A percentile compares a stretch with the other conserved stretches of the same genome.
Evolutionary conservation across 2,888 invertebrate genomes (phyloP).

Genomic region (Mallateleia sp.): DNA sequence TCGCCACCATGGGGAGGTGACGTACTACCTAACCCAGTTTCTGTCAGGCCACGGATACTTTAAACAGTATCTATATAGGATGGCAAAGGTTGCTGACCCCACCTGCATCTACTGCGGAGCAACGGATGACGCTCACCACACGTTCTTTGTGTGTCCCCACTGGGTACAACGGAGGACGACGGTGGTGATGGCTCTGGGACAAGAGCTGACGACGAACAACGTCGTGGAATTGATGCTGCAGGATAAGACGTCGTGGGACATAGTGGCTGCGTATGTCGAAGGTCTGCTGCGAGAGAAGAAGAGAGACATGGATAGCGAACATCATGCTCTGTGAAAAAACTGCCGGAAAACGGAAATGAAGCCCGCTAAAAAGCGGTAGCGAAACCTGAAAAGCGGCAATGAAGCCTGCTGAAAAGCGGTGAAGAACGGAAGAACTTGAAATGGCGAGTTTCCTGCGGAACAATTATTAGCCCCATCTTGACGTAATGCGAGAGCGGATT

Average conservation of each 20-base stretch:
- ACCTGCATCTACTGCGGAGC: neutral
- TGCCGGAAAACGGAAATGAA: too few species aligned
- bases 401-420: too few species aligned
- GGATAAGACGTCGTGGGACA: neutral
- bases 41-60: conserved; percentile 10
- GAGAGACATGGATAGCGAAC: neutral
- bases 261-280: conserved; percentile 13
- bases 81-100: neutral
- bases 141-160: neutral
- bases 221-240: neutral
- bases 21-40: conserved; percentile 12
- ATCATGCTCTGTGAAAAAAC: neutral
- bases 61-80: neutral
- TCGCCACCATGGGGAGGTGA: conserved; percentile 71
- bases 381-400: too few species aligned
- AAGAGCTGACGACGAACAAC: neutral
- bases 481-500: too few species aligned
- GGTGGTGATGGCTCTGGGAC: neutral
- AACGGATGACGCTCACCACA: neutral
- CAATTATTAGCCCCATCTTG: too few species aligned
- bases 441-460: too few species aligned
- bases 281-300: conserved; percentile 7
- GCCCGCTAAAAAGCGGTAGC: too few species aligned
- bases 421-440: too few species aligned
- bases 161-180: neutral